These are phyloP conservation scores for Antigone vipio DNA, from an alignment of 2,113 vertebrate species.

Conservation along the genomic window DNA sequence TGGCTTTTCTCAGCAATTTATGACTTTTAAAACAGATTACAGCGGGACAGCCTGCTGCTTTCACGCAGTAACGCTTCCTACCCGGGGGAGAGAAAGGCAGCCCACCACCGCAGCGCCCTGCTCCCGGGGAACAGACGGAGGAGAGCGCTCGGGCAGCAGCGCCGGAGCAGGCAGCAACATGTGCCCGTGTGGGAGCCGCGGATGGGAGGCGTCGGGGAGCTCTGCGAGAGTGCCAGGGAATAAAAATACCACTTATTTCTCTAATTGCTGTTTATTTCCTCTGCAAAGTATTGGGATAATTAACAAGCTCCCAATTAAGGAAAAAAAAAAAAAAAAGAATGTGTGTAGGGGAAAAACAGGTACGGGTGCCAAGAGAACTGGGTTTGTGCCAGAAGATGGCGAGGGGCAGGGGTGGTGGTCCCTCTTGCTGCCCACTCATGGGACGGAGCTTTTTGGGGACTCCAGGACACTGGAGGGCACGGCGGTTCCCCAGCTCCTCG, in stretches of 20 bases:
- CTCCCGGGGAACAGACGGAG: conserved; percentile 15
- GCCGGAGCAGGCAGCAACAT: conserved; percentile 27
- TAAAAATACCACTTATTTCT: conserved; percentile 57
- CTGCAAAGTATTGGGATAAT: conserved; percentile 63
- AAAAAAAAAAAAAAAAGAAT: conserved; percentile 31
- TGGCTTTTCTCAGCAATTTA: conserved; percentile 66
- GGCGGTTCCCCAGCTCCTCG: neutral
- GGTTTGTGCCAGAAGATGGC: neutral
- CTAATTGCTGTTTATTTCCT: conserved; percentile 74
- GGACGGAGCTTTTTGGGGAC: neutral
- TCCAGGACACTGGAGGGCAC: neutral
- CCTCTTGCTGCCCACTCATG: neutral
- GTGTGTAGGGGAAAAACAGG: neutral
- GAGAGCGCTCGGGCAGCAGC: neutral
- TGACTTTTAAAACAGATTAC: conserved; percentile 51
- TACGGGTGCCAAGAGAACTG: neutral
- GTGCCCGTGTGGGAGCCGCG: conserved; percentile 22
- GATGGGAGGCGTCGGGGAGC: conserved; percentile 19
- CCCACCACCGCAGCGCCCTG: neutral
- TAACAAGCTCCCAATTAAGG: conserved; percentile 69
- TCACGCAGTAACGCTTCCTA: conserved; percentile 13
- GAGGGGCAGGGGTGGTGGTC: neutral
- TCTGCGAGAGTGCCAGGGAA: conserved; percentile 32
- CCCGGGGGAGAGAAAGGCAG: neutral
- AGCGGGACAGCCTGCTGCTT: conserved; percentile 53